Base-by-base conservation (phyloP, 2,888 invertebrate species). In the Lomographa bimaculata region DNA sequence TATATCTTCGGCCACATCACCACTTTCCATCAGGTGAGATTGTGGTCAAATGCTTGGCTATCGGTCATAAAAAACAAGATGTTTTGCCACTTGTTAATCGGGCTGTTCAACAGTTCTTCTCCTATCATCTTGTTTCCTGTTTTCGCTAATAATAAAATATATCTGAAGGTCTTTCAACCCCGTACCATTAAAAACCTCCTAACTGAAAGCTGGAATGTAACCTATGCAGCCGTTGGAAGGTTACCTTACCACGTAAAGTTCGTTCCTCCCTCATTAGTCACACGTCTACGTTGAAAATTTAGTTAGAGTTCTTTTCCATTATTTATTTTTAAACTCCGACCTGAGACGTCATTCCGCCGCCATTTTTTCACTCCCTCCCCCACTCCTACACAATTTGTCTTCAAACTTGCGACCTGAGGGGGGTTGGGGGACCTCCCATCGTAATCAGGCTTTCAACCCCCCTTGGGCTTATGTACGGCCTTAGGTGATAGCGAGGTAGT, bases 361-460 rank as follows among this genome's bases (percentile, higher is more conserved):
- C 77, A 77, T 79, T 79, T 81, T 79, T 77, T 74, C 62, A 55
- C 55, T 54, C 65, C 57, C 56, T 50, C 50, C 50, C 51, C 44
- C 54, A 48, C 50, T 54, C 57, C 59, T 57, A 62, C 64, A 72
- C 78, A 79, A 77, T 79, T 76, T 78, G 78, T 82, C 79, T 81
- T 81, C 68, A 74, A 78, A 75, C 71, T 76, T 70, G 71, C 75
- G 74, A 73, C 76, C 78, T 74, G 73, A 62, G 70, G 56, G 59
- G 30, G 36, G n/a, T n/a, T n/a, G 64, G 71, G 58, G 58, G 19
- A 18, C 44, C 54, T 33, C 50, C 48, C 53, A 29, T 32, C 29
- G 59, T 64, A 64, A 64, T 64, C 64, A 64, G 54, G 53, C 50
- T 50, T 44, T 46, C 38, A 36, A 50, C 58, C 61, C 54, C 57